A percentile compares a stretch with the other conserved stretches of the same genome.
Conservation (phyloP, 2,797 vertebrate species). For the Melopsittacus undulatus region DNA sequence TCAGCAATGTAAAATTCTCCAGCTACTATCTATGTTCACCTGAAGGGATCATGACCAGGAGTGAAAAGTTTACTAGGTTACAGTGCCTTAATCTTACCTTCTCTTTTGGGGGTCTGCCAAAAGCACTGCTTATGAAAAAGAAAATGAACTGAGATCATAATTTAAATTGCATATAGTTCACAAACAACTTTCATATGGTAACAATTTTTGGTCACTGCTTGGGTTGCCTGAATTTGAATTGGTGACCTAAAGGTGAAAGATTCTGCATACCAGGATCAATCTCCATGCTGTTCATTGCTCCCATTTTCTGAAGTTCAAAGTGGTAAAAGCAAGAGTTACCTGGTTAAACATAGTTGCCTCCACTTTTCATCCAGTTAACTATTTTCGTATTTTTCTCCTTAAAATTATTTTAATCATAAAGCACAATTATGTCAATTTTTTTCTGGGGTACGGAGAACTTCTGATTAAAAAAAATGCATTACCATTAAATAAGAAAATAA, state of each 20-base stretch:
- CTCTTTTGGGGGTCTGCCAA: slow-evolving; percentile 25
- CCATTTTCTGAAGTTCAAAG: slow-evolving; percentile 33
- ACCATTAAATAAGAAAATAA: not conserved
- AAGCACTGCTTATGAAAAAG: slow-evolving; percentile 27
- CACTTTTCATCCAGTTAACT: not conserved
- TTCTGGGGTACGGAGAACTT: not conserved
- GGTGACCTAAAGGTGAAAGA: slow-evolving; percentile 48
- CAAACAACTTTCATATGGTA: slow-evolving; percentile 50
- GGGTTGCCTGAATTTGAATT: slow-evolving; percentile 38
- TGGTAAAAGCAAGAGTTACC: not conserved
- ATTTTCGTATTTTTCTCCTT: not conserved
- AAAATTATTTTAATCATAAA: not conserved
- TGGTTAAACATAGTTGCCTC: not conserved
- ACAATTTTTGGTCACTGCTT: slow-evolving; percentile 35
- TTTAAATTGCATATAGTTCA: slow-evolving; percentile 42
- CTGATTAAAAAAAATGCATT: not conserved
- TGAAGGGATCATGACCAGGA: slow-evolving; percentile 1
- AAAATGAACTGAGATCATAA: slow-evolving; percentile 49
- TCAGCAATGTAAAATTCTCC: not conserved
- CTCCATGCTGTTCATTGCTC: not conserved
- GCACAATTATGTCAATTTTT: not conserved
- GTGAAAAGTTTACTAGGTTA: slow-evolving; percentile 33
- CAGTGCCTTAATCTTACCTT: not conserved
- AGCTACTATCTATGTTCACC: not conserved
- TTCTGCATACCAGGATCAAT: slow-evolving; percentile 13